A percentile compares a stretch with the other conserved stretches of the same genome.
These are phyloP conservation scores for Anisognathus igniventris DNA, from an alignment of 2,797 vertebrate species.

Conservation along the genomic window DNA sequence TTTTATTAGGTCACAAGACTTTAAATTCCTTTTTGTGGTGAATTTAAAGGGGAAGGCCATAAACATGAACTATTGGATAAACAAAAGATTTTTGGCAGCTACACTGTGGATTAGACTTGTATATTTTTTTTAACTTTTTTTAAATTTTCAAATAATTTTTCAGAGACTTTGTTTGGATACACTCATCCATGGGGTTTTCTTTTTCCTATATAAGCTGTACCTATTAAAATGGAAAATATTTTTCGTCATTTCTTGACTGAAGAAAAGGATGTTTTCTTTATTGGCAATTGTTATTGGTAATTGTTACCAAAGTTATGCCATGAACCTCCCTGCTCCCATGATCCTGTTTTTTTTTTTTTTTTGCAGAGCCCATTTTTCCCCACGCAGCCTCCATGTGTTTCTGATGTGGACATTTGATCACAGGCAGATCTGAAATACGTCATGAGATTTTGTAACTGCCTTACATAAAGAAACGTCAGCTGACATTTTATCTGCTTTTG, in stretches of 20 bases:
- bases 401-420: neutral
- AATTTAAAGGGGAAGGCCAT: neutral
- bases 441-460: slow-evolving; percentile 17
- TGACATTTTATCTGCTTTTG: slow-evolving; percentile 32
- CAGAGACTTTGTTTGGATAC: neutral
- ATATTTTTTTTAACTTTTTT: neutral
- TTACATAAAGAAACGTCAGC: neutral
- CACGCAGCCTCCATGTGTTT: neutral
- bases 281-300: neutral
- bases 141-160: neutral
- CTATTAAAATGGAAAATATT: neutral
- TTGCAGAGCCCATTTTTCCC: neutral
- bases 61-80: neutral
- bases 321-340: neutral
- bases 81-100: neutral
- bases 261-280: neutral
- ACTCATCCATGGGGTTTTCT: neutral
- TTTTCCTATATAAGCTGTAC: neutral
- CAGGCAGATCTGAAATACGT: neutral
- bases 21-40: neutral
- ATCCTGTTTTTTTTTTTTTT: neutral
- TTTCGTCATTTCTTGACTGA: neutral
- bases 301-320: neutral
- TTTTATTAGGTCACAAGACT: neutral
- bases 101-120: neutral